Evolutionary conservation across 2,113 vertebrate genomes (phyloP).

Genomic region (pig (Sus scrofa)): T2T-Sscrofa CM000826.6:139685001-139685500

Average conservation of each 20-base stretch:
- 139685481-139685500: background rate
- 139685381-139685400: background rate
- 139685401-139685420: background rate
- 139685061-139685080: constrained; percentile 20
- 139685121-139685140: constrained; percentile 55
- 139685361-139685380: constrained; percentile 30
- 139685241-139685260: constrained; percentile 38
- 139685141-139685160: constrained; percentile 55
- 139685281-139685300: constrained; percentile 58
- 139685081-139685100: constrained; percentile 50
- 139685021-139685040: constrained; percentile 42
- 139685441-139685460: background rate
- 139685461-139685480: background rate
- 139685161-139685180: constrained; percentile 55
- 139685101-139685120: constrained; percentile 64
- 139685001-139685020: constrained; percentile 64
- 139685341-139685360: constrained; percentile 66
- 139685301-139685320: constrained; percentile 73
- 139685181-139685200: constrained; percentile 60
- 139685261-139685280: constrained; percentile 26
- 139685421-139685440: background rate
- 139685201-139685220: constrained; percentile 43
- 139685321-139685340: constrained; percentile 41
- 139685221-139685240: constrained; percentile 52
- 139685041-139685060: constrained; percentile 75